These are phyloP conservation scores for Nyctibius bracteatus DNA, from an alignment of 2,113 vertebrate species.

Conservation along the genomic window DNA sequence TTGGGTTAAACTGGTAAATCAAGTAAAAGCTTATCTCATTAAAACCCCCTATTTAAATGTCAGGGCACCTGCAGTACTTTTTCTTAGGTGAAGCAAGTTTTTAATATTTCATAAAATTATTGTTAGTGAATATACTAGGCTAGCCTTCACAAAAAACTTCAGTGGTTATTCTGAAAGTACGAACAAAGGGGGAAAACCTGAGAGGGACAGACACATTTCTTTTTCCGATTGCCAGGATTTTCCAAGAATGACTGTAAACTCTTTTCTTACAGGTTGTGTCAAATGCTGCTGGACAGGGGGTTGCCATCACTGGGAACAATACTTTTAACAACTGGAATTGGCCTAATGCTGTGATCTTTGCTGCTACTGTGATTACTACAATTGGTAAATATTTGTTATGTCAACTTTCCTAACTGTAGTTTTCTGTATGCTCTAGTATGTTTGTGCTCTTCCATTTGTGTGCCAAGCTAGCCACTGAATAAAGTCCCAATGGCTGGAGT, in stretches of 20 bases:
- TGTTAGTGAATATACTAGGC: neutral
- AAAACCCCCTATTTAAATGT: neutral
- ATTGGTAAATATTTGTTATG: slow-evolving; percentile 78
- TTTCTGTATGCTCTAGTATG: neutral
- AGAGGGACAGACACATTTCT: neutral
- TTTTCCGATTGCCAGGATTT: neutral
- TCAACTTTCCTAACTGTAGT: neutral
- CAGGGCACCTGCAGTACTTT: neutral
- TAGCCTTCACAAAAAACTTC: neutral
- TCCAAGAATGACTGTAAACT: neutral
- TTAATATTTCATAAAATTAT: neutral
- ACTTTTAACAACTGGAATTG: slow-evolving; percentile 99
- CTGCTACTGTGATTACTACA: slow-evolving; percentile 96
- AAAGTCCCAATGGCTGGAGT: neutral
- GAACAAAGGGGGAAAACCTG: neutral
- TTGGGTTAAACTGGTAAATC: neutral
- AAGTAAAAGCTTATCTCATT: neutral
- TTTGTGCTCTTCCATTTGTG: neutral
- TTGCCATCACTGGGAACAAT: slow-evolving; percentile 91
- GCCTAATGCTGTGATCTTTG: slow-evolving; percentile 97
- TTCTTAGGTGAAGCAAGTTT: neutral
- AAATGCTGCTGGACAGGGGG: slow-evolving; percentile 88
- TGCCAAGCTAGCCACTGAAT: neutral
- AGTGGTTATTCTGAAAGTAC: neutral
- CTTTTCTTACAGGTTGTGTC: slow-evolving; percentile 82